Percentiles rank a stretch among this genome's conserved stretches.
phyloP scores from a whole-genome alignment of 2,888 invertebrate species.

The Tetropium fuscum region DNA sequence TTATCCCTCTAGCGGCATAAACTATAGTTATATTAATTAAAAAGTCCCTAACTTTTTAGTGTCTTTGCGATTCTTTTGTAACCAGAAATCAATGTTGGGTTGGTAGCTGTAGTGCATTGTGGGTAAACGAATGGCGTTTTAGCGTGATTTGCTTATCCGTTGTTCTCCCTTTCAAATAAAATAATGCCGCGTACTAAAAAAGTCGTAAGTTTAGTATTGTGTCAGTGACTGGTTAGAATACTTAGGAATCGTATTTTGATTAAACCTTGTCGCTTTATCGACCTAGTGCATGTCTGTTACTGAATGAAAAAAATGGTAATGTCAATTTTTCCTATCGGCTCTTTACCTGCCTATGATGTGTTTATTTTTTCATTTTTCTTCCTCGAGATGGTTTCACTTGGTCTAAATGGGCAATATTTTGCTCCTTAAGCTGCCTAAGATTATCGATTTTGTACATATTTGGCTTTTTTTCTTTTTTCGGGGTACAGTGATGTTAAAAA shows the following conservation, averaged over 20 bases:
- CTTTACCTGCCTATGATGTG: slow-evolving; percentile 52
- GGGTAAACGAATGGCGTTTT: slow-evolving; percentile 61
- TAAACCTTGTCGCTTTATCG: slow-evolving; percentile 44
- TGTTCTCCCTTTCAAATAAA: slow-evolving; percentile 46
- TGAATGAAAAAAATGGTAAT: slow-evolving; percentile 62
- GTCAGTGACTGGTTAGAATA: slow-evolving; percentile 44
- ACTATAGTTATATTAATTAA: slow-evolving; percentile 48
- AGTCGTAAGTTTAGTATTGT: slow-evolving; percentile 60
- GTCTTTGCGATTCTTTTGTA: slow-evolving; percentile 63
- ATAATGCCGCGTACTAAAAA: slow-evolving; percentile 65
- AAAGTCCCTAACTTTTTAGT: slow-evolving; percentile 64
- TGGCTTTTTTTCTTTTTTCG: slow-evolving; percentile 43
- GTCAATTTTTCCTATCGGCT: slow-evolving; percentile 60
- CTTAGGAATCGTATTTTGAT: slow-evolving; percentile 38
- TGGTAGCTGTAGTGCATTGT: slow-evolving; percentile 61
- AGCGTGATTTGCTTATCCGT: slow-evolving; percentile 52
- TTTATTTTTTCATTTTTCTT: slow-evolving; percentile 57
- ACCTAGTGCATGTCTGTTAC: slow-evolving; percentile 54
- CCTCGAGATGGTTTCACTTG: slow-evolving; percentile 43
- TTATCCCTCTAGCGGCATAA: slow-evolving; percentile 35
- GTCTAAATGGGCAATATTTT: slow-evolving; percentile 14
- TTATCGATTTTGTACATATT: slow-evolving; percentile 39
- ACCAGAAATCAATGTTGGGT: slow-evolving; percentile 67
- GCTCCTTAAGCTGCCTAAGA: slow-evolving; percentile 11
- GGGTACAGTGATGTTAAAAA: slow-evolving; percentile 61